These are phyloP conservation scores for Ibidorhyncha struthersii DNA, from an alignment of 2,113 vertebrate genomes.

Conservation along the genomic window DNA sequence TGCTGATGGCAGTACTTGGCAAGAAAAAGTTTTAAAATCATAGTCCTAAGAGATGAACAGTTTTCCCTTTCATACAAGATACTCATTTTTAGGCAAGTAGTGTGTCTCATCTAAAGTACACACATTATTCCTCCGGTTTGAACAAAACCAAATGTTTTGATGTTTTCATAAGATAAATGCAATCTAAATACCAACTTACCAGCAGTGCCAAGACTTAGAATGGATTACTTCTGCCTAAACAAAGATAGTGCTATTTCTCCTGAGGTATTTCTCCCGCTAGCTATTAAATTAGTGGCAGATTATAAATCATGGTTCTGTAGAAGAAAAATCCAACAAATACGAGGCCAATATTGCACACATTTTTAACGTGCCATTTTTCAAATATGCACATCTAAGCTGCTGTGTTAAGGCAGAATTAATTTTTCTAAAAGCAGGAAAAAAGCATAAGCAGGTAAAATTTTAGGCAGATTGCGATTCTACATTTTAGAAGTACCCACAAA, in stretches of 20 bases:
- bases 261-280: slow-evolving; percentile 21
- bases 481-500: slow-evolving; percentile 16
- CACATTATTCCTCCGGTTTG: not conserved
- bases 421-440: not conserved
- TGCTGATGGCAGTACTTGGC: not conserved
- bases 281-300: not conserved
- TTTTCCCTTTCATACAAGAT: not conserved
- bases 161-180: not conserved
- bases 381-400: not conserved
- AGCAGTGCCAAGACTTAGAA: not conserved
- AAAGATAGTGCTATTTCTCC: not conserved
- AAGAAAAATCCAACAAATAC: not conserved
- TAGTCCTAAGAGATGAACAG: not conserved
- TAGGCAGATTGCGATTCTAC: not conserved
- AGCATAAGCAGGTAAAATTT: not conserved
- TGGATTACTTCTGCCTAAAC: not conserved
- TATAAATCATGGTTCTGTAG: not conserved
- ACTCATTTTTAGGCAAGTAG: not conserved
- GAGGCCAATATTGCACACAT: not conserved
- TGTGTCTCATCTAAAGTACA: not conserved
- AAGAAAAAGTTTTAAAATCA: not conserved
- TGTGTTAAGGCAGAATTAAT: not conserved
- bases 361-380: not conserved
- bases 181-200: not conserved
- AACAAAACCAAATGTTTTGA: not conserved